Conservation (phyloP, 2,113 vertebrate species). For the Chaenocephalus aceratus region DNA sequence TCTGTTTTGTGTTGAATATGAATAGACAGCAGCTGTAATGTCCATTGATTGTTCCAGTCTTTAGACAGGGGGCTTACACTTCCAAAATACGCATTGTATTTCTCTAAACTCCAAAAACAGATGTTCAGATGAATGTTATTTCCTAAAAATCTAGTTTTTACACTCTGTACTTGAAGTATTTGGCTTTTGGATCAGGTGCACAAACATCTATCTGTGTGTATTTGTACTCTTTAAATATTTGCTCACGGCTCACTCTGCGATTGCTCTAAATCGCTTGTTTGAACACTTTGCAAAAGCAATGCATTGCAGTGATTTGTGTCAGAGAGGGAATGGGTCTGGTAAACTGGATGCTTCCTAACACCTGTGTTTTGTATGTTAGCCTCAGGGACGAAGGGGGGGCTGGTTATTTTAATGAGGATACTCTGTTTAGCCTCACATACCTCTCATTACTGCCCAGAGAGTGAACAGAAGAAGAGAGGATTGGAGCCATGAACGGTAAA, state of each 20-base stretch:
- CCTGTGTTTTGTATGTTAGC: constrained; percentile 54
- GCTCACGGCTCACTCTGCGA: not conserved
- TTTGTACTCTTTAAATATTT: constrained; percentile 17
- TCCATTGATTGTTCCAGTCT: constrained; percentile 37
- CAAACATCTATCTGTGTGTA: not conserved
- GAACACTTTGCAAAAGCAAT: constrained; percentile 19
- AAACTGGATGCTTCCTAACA: constrained; percentile 40
- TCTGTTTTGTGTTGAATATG: constrained; percentile 56
- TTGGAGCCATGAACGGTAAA: constrained; percentile 32
- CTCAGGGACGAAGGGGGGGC: constrained; percentile 16
- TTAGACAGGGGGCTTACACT: constrained; percentile 8
- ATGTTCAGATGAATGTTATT: constrained; percentile 25
- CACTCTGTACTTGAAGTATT: constrained; percentile 2
- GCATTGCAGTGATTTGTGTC: constrained; percentile 3
- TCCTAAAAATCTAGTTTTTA: constrained; percentile 13
- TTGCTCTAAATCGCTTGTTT: constrained; percentile 8
- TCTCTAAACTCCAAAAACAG: constrained; percentile 39
- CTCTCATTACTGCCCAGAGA: constrained; percentile 63
- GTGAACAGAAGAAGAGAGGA: constrained; percentile 6
- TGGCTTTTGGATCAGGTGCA: constrained; percentile 16
- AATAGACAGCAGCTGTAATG: constrained; percentile 54
- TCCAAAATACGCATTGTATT: constrained; percentile 38
- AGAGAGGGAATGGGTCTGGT: not conserved
- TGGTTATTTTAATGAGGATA: constrained; percentile 60
- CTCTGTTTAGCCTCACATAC: constrained; percentile 64